These are phyloP conservation scores for Periophthalmodon schlosseri DNA, from an alignment of 2,113 vertebrate genomes.

Conservation along the genomic window DNA sequence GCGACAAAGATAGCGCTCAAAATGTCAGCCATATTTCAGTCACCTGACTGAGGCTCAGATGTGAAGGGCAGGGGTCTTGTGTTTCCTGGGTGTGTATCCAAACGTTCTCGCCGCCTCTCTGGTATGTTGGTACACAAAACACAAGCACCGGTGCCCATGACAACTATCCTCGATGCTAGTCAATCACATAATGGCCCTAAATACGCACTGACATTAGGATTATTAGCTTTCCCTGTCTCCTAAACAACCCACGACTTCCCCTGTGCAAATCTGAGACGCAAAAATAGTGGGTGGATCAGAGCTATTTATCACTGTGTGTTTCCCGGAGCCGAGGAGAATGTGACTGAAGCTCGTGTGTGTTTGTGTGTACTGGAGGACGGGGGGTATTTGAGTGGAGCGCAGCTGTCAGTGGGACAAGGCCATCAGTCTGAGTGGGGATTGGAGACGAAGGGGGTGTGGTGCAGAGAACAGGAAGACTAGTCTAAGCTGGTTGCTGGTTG, in stretches of 20 bases:
- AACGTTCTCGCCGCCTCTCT: slow-evolving; percentile 15
- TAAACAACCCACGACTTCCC: slow-evolving; percentile 45
- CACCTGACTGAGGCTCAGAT: slow-evolving; percentile 56
- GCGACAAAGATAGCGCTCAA: slow-evolving; percentile 22
- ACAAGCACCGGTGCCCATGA: slow-evolving; percentile 41
- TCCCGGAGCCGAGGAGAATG: slow-evolving; percentile 39
- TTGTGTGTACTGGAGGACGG: not conserved
- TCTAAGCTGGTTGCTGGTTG: slow-evolving; percentile 10
- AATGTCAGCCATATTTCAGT: slow-evolving; percentile 55
- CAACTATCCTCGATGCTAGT: slow-evolving; percentile 41
- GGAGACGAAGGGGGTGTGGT: slow-evolving; percentile 17
- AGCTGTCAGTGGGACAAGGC: slow-evolving; percentile 43
- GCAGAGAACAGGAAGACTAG: not conserved
- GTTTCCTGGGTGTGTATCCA: slow-evolving; percentile 37
- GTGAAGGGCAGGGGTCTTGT: slow-evolving; percentile 63
- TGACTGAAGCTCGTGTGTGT: slow-evolving; percentile 5
- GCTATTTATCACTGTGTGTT: slow-evolving; percentile 26
- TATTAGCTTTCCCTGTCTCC: slow-evolving; percentile 1
- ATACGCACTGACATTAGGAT: slow-evolving; percentile 34
- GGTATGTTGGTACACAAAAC: slow-evolving; percentile 26
- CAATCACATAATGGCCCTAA: slow-evolving; percentile 26
- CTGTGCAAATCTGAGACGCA: slow-evolving; percentile 40
- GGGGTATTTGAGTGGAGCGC: slow-evolving; percentile 5
- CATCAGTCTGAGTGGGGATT: slow-evolving; percentile 19
- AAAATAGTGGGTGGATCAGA: slow-evolving; percentile 1